Conservation (phyloP, 2,113 vertebrate genomes). For the Furnarius figulus region DNA sequence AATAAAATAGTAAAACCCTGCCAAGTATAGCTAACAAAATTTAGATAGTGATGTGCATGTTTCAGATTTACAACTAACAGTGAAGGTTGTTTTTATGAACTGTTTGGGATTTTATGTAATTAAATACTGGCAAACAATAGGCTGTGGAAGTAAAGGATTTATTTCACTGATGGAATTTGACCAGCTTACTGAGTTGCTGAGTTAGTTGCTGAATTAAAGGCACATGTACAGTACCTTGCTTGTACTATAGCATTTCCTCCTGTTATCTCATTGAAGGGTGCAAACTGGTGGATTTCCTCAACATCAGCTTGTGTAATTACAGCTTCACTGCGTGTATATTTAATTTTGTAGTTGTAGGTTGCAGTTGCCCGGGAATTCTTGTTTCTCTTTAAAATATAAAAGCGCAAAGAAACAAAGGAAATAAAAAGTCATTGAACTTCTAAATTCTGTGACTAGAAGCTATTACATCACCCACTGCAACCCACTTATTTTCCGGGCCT, state of each 20-base stretch:
- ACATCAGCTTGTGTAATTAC: constrained; percentile 50
- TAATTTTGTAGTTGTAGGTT: constrained; percentile 68
- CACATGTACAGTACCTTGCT: constrained; percentile 57
- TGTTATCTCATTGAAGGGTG: constrained; percentile 60
- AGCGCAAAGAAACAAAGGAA: background rate
- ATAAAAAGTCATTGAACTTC: background rate
- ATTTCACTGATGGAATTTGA: background rate
- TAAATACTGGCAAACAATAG: constrained; percentile 28
- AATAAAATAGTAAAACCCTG: constrained; percentile 40
- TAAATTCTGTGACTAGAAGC: background rate
- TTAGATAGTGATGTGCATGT: constrained; percentile 18
- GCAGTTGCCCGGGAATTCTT: constrained; percentile 54
- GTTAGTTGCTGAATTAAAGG: constrained; percentile 7
- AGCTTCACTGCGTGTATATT: constrained; percentile 18
- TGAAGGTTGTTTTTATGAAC: constrained; percentile 24
- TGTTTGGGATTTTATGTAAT: constrained; percentile 38
- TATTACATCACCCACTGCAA: background rate
- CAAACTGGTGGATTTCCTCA: constrained; percentile 66
- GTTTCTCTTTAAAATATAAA: constrained; percentile 44
- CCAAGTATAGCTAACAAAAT: constrained; percentile 54
- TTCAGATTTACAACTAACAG: constrained; percentile 47
- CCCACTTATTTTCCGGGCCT: background rate
- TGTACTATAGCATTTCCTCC: constrained; percentile 56
- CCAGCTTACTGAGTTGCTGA: background rate
- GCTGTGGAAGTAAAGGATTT: background rate